These are phyloP conservation scores for Orientallactaga bullata DNA, from an alignment of 2,113 vertebrate species.

Conservation along the genomic window DNA sequence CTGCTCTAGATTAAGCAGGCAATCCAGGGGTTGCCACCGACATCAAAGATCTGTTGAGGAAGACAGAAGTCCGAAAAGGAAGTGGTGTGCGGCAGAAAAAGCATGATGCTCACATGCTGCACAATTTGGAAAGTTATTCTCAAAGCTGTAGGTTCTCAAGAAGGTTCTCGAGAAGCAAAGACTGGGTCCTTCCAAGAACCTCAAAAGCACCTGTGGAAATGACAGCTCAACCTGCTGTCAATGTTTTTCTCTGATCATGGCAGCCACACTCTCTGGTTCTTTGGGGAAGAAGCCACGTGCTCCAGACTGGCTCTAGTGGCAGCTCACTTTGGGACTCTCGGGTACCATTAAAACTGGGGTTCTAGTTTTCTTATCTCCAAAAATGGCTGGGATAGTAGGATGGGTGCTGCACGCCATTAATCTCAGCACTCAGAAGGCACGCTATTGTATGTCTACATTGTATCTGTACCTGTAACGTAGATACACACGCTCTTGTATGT, in stretches of 20 bases:
- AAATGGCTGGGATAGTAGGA: neutral
- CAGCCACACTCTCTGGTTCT: neutral
- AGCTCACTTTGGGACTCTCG: neutral
- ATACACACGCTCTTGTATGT: too few relatives aligned
- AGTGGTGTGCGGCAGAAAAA: rapidly evolving
- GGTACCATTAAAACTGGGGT: neutral
- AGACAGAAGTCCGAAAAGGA: neutral
- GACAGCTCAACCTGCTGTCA: neutral
- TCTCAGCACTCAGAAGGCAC: neutral
- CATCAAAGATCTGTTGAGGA: neutral
- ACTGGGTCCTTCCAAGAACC: neutral
- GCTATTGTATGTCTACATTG: neutral
- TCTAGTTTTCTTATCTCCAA: neutral
- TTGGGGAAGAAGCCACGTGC: too few relatives aligned
- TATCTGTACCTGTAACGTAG: too few relatives aligned
- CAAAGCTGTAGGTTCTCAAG: neutral
- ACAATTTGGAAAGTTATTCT: neutral
- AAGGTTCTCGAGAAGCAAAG: neutral
- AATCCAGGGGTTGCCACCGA: neutral
- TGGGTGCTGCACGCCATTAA: neutral
- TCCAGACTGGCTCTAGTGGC: neutral
- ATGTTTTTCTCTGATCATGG: rapidly evolving
- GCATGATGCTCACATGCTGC: rapidly evolving
- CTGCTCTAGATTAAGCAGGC: neutral
- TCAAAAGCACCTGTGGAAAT: neutral